These are phyloP conservation scores for Troides aeacus DNA, from an alignment of 2,888 invertebrate genomes.

Conservation along the genomic window DNA sequence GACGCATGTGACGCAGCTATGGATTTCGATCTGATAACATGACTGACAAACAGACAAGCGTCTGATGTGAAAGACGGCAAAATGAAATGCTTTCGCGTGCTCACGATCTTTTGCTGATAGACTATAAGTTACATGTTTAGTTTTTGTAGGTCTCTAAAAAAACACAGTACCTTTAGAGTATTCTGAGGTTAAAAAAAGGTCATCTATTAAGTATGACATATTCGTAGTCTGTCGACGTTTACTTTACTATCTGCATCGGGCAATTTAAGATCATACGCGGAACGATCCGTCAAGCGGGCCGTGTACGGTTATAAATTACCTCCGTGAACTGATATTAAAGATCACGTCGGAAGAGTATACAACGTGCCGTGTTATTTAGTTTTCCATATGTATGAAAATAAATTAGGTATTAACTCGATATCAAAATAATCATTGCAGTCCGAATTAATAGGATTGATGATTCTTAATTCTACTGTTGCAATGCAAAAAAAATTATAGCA, in stretches of 20 bases:
- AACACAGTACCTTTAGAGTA: too few relatives aligned
- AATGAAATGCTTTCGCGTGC: slow-evolving; percentile 11
- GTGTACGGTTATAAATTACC: neutral
- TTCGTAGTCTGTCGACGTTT: neutral
- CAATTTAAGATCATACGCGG: neutral
- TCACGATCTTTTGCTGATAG: slow-evolving; percentile 11
- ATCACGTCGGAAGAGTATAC: neutral
- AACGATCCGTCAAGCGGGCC: neutral
- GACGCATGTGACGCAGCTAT: slow-evolving; percentile 49
- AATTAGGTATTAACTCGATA: neutral
- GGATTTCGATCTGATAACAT: slow-evolving; percentile 43
- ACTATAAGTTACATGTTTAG: neutral
- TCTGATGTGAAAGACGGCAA: neutral
- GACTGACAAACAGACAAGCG: slow-evolving; percentile 19
- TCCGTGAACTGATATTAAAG: slow-evolving; percentile 1
- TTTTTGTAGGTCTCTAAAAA: neutral
- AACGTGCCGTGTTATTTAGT: neutral
- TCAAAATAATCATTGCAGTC: neutral
- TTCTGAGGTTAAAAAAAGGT: neutral
- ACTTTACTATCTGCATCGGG: neutral
- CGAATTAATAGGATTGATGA: too few relatives aligned
- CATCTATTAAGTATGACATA: neutral
- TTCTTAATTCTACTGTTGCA: too few relatives aligned
- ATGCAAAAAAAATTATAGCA: too few relatives aligned
- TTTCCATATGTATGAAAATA: neutral